These are phyloP conservation scores for Drosophila azteca DNA, from an alignment of 1,140 invertebrate species.

Conservation along the genomic window DNA sequence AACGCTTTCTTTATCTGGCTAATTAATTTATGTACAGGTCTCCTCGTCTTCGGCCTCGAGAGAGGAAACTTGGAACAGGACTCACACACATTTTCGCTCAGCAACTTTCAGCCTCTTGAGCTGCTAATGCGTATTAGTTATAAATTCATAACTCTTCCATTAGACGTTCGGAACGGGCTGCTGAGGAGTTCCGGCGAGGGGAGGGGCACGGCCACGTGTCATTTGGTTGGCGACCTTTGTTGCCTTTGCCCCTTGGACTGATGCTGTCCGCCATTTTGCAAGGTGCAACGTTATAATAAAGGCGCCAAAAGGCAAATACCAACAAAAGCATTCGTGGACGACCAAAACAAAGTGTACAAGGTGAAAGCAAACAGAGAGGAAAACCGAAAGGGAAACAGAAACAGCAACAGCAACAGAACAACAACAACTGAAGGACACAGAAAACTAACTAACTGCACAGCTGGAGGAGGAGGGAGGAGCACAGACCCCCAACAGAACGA, in stretches of 20 bases:
- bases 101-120: not conserved
- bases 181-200: not conserved
- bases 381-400: slow-evolving; percentile 38
- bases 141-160: slow-evolving; percentile 77
- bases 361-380: slow-evolving; percentile 45
- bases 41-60: not conserved
- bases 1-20: slow-evolving; percentile 59
- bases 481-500: slow-evolving; percentile 27
- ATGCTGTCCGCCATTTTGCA: slow-evolving; percentile 33
- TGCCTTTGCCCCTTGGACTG: slow-evolving; percentile 8
- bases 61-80: too few species aligned
- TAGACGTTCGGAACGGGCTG: slow-evolving; percentile 20
- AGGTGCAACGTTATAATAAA: slow-evolving; percentile 72
- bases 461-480: not conserved
- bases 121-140: slow-evolving; percentile 68
- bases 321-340: slow-evolving; percentile 54
- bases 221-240: slow-evolving; percentile 24
- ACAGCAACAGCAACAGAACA: slow-evolving; percentile 28
- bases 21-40: slow-evolving; percentile 74
- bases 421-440: slow-evolving; percentile 63
- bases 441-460: slow-evolving; percentile 76
- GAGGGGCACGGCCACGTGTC: slow-evolving; percentile 24
- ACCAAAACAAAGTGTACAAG: slow-evolving; percentile 52
- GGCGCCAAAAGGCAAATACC: slow-evolving; percentile 77
- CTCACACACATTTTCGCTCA: not conserved